A percentile compares a stretch with the other conserved stretches of the same genome.
These are phyloP conservation scores for Eupsilia transversa DNA, from an alignment of 2,888 invertebrate genomes.

Conservation along the genomic window DNA sequence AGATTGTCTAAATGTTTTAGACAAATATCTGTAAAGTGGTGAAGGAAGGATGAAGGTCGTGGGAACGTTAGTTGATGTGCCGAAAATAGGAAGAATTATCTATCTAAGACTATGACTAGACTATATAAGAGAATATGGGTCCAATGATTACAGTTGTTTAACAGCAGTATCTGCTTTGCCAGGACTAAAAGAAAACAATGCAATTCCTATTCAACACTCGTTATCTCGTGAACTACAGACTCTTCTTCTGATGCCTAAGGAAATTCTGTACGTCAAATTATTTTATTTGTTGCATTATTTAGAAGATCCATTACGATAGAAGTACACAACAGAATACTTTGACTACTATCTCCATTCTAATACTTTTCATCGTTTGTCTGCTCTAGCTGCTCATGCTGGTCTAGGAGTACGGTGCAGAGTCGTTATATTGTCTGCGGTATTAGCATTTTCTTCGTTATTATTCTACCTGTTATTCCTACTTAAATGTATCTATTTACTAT, in stretches of 20 bases:
- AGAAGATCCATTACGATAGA: not conserved
- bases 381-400: not conserved
- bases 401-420: not conserved
- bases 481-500: conserved; percentile 49
- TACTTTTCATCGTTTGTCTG: not conserved
- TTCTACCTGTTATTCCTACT: conserved; percentile 20
- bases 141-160: not conserved
- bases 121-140: not conserved
- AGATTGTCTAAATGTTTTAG: conserved; percentile 38
- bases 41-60: conserved; percentile 12
- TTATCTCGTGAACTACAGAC: not conserved
- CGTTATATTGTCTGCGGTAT: conserved; percentile 29
- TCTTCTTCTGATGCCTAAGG: not conserved
- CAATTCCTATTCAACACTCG: not conserved
- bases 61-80: conserved; percentile 2
- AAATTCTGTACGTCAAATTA: not conserved
- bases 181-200: not conserved
- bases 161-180: not conserved
- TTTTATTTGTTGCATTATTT: not conserved
- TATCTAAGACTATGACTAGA: too few relatives aligned
- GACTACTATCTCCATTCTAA: not conserved
- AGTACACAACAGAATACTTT: not conserved
- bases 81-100: conserved; percentile 9
- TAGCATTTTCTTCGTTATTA: conserved; percentile 38
- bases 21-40: conserved; percentile 41